Base-by-base conservation (phyloP, 2,113 vertebrate genomes). In the Callospermophilus lateralis region DNA sequence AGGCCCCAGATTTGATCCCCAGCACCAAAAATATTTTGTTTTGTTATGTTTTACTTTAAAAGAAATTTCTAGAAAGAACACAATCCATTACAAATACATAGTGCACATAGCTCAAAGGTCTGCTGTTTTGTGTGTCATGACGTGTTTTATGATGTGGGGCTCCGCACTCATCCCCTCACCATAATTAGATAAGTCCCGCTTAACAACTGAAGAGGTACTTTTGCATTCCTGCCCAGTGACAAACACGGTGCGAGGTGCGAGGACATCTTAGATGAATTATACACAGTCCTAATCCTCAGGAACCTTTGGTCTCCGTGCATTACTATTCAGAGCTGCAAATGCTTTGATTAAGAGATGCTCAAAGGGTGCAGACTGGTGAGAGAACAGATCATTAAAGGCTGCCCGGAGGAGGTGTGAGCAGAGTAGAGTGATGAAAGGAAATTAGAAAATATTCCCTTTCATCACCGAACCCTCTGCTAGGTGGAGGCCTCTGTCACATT, bases 361-460 rank as follows among this genome's bases (percentile, higher is more conserved):
- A 94, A 89, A 94, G 73, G 89, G 53, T 79, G 28, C 68, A 70
- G 77, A 34, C 22, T 45, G 17, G 53, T 58, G 16, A 74, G 90
- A 89, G 70, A 37, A 39, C 19, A 80, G 55, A 63, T 67, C 58
- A 24, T 86, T 91, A 93, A 89, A 88, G 89, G 68, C 83, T 94
- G 68, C 91, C 89, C 1, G 1, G 91, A 83, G 93, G 91, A 96
- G 78, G 73, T 93, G 58, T 91, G 86, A 91, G 37, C 78, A 76
- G 70, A 93, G 34, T 20, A 10, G 63, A 87, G 30, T 42, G 83
- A 92, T 94, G 63, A 95, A 91, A 96, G 39, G 55, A 77, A 94
- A 89, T 7, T 11, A 42, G 53, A 79, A 96, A 86, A 84, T 72
- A 91, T 2, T 91, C 78, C 65, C 37, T 97, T 97, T 96, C 88